Percentiles rank a stretch among this genome's conserved stretches.
These are phyloP conservation scores for Apis cerana DNA, from an alignment of 1,140 invertebrate genomes.

Conservation along the genomic window DNA sequence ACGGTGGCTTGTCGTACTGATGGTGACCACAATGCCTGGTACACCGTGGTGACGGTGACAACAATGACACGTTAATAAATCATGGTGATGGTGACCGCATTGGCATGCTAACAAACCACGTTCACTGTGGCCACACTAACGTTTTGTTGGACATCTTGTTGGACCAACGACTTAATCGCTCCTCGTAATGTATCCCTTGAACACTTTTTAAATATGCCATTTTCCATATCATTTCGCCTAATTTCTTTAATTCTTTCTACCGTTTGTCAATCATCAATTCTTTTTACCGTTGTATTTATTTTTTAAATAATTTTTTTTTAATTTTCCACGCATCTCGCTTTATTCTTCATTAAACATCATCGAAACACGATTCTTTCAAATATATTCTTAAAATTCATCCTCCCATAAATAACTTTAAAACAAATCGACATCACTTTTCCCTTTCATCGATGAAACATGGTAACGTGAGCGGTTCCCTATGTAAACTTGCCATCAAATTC, in stretches of 20 bases:
- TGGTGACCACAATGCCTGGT: slow-evolving; percentile 48
- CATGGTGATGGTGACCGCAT: slow-evolving; percentile 37
- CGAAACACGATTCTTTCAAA: neutral
- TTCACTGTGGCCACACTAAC: slow-evolving; percentile 16
- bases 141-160: slow-evolving; percentile 26
- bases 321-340: neutral
- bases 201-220: neutral
- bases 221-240: neutral
- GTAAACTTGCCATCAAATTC: slow-evolving; percentile 58
- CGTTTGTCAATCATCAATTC: neutral
- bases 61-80: slow-evolving; percentile 51
- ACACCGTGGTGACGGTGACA: slow-evolving; percentile 45
- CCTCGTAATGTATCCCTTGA: neutral
- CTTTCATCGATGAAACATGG: slow-evolving; percentile 16
- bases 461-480: slow-evolving; percentile 51
- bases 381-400: neutral
- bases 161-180: slow-evolving; percentile 21
- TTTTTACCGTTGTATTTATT: neutral
- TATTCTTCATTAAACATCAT: neutral
- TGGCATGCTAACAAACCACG: slow-evolving; percentile 40
- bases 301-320: neutral
- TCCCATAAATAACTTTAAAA: neutral
- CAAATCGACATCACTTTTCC: neutral
- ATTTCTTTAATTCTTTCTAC: neutral
- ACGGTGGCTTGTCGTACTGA: slow-evolving; percentile 7